Percentiles rank a stretch among this genome's conserved stretches.
These are phyloP conservation scores for Pelosia muscerda DNA, from an alignment of 2,888 invertebrate genomes.

Conservation along the genomic window DNA sequence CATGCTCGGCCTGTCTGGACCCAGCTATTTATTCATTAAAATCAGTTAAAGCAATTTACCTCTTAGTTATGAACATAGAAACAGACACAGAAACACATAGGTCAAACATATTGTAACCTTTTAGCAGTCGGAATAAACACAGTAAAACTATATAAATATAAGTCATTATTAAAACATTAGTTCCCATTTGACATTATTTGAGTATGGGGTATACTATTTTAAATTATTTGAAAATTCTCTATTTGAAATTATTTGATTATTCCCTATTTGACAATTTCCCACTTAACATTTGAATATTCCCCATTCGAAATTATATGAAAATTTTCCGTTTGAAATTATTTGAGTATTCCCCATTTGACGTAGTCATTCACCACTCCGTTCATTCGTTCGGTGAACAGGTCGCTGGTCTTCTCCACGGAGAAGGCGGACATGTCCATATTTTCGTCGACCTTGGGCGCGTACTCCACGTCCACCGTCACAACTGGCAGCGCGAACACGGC, in stretches of 20 bases:
- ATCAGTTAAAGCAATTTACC: not conserved
- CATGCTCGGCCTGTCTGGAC: too few relatives aligned
- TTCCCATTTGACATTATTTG: too few relatives aligned
- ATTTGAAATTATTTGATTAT: too few relatives aligned
- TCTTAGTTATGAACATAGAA: not conserved
- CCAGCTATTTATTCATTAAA: not conserved
- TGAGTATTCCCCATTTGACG: slow-evolving; percentile 60
- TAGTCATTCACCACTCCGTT: slow-evolving; percentile 67
- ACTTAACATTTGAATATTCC: too few relatives aligned
- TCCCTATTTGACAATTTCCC: too few relatives aligned
- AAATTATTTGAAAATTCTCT: too few relatives aligned
- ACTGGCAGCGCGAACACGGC: slow-evolving; percentile 56
- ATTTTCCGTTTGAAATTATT: slow-evolving; percentile 6
- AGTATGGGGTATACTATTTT: too few relatives aligned
- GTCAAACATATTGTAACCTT: not conserved
- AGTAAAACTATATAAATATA: not conserved
- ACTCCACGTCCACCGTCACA: slow-evolving; percentile 55
- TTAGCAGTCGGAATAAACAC: not conserved
- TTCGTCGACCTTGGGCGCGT: slow-evolving; percentile 50
- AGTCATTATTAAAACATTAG: too few relatives aligned
- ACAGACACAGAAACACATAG: not conserved
- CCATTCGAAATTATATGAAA: too few relatives aligned
- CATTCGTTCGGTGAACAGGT: slow-evolving; percentile 57
- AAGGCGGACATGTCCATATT: slow-evolving; percentile 26
- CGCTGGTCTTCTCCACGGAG: slow-evolving; percentile 50